Evolutionary conservation across 2,888 invertebrate species (phyloP).

Genomic region (Amitus sp.): DNA sequence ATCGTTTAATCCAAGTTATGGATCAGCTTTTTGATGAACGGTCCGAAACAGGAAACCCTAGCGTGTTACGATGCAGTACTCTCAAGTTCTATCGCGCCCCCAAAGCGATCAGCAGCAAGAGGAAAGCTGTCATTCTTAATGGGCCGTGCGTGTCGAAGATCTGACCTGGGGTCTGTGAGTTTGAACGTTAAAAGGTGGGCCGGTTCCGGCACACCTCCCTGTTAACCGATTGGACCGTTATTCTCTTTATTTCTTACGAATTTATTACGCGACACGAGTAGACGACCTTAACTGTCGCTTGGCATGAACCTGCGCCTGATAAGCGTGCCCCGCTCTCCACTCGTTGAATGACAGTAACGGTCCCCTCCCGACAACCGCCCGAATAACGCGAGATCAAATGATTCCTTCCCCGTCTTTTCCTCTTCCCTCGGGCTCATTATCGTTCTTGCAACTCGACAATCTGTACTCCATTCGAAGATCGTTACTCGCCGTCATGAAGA

Average conservation of each 20-base stretch:
- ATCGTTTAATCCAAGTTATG: too few relatives aligned
- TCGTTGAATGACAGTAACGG: slow-evolving; percentile 37
- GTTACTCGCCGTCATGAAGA: slow-evolving; percentile 26
- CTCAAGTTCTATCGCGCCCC: slow-evolving; percentile 28
- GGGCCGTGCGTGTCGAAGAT: slow-evolving; percentile 57
- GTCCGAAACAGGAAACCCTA: slow-evolving; percentile 8
- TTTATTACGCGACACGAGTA: slow-evolving; percentile 58
- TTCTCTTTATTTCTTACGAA: slow-evolving; percentile 60
- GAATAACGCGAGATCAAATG: slow-evolving; percentile 39
- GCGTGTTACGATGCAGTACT: slow-evolving; percentile 42
- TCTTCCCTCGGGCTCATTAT: slow-evolving; percentile 18
- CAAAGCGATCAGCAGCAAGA: slow-evolving; percentile 39
- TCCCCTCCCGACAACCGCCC: slow-evolving; percentile 32
- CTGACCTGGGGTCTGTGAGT: slow-evolving; percentile 49
- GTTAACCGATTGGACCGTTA: slow-evolving; percentile 62
- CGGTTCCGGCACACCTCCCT: slow-evolving; percentile 63
- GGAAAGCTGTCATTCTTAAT: slow-evolving; percentile 59
- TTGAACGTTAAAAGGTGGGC: slow-evolving; percentile 64
- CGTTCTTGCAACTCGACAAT: slow-evolving; percentile 34
- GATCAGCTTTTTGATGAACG: too few relatives aligned
- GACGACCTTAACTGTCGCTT: slow-evolving; percentile 59
- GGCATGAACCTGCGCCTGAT: slow-evolving; percentile 61
- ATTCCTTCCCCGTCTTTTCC: slow-evolving; percentile 29
- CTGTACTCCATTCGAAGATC: slow-evolving; percentile 35
- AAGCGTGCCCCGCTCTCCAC: slow-evolving; percentile 43